Conservation (phyloP, 2,113 vertebrate genomes). For the Cheilinus undulatus region DNA sequence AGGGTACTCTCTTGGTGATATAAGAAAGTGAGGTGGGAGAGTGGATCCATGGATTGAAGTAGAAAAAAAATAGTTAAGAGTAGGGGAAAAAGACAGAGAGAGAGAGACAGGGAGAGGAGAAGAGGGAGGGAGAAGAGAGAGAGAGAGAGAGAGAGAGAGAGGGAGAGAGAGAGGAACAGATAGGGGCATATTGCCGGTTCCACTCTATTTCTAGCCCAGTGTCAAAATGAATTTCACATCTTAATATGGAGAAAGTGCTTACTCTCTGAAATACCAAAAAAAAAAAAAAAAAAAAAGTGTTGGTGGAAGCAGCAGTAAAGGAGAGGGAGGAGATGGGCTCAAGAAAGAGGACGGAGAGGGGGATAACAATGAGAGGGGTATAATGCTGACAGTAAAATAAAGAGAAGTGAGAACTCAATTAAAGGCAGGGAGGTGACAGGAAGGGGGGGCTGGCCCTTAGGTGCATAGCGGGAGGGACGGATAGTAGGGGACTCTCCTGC, state of each 20-base stretch:
- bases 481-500: slow-evolving; percentile 72
- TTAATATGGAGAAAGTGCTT: slow-evolving; percentile 93
- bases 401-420: slow-evolving; percentile 89
- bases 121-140: slow-evolving; percentile 16
- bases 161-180: slow-evolving; percentile 45
- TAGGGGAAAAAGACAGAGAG: slow-evolving; percentile 15
- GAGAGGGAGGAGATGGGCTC: slow-evolving; percentile 59
- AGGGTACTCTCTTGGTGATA: slow-evolving; percentile 63
- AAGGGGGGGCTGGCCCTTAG: slow-evolving; percentile 76
- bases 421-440: slow-evolving; percentile 89
- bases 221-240: slow-evolving; percentile 88
- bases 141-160: slow-evolving; percentile 16
- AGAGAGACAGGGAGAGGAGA: slow-evolving; percentile 20
- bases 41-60: slow-evolving; percentile 47
- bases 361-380: slow-evolving; percentile 79
- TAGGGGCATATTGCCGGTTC: slow-evolving; percentile 73
- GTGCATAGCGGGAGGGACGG: slow-evolving; percentile 60
- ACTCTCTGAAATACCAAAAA: slow-evolving; percentile 86
- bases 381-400: slow-evolving; percentile 89
- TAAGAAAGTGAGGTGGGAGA: slow-evolving; percentile 55
- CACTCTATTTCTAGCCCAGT: slow-evolving; percentile 82
- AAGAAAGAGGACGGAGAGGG: slow-evolving; percentile 59
- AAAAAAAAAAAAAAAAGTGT: slow-evolving; percentile 78
- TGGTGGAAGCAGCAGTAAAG: slow-evolving; percentile 63
- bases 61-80: slow-evolving; percentile 24